A percentile compares a stretch with the other conserved stretches of the same genome.
Evolutionary conservation across 2,888 invertebrate species (phyloP).

Genomic region (Papilio protenor): DNA sequence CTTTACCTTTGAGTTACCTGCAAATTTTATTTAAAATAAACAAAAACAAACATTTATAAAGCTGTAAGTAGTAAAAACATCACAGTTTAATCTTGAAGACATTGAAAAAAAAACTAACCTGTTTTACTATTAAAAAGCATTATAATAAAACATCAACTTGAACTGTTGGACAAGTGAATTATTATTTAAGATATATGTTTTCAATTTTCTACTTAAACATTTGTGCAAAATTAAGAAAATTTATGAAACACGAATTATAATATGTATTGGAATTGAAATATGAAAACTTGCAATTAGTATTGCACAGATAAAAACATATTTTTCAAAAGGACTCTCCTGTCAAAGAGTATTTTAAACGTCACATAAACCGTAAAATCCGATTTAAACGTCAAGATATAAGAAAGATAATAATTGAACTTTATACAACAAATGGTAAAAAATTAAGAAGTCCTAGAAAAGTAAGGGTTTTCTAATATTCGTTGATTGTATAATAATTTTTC

Average conservation of each 20-base stretch:
- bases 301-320: constrained; percentile 31
- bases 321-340: neutral
- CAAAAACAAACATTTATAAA: constrained; percentile 43
- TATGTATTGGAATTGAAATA: constrained; percentile 32
- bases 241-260: constrained; percentile 35
- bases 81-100: constrained; percentile 42
- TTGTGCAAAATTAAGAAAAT: constrained; percentile 31
- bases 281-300: constrained; percentile 37
- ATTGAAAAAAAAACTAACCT: constrained; percentile 54
- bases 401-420: neutral
- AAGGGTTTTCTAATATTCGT: neutral
- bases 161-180: neutral
- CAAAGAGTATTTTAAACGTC: neutral
- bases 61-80: constrained; percentile 49
- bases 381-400: neutral
- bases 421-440: neutral
- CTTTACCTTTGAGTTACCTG: constrained; percentile 50
- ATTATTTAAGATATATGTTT: constrained; percentile 11
- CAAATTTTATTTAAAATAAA: constrained; percentile 56
- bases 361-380: neutral
- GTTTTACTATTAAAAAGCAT: constrained; percentile 44
- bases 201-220: constrained; percentile 25
- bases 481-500: neutral
- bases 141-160: constrained; percentile 44
- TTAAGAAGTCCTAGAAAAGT: neutral